phyloP scores from a whole-genome alignment of 2,797 vertebrate species.

The Helostoma temminkii region DNA sequence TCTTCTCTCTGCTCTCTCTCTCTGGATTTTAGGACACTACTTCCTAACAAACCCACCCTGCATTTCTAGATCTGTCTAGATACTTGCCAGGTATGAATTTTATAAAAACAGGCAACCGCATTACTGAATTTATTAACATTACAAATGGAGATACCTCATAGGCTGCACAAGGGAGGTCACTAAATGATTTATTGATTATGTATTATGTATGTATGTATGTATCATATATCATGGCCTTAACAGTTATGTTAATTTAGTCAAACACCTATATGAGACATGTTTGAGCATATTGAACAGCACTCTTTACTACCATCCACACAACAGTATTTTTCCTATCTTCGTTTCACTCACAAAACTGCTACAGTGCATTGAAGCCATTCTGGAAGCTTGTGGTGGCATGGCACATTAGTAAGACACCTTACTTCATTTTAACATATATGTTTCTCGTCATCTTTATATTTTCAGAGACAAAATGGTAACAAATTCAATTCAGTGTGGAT shows the following conservation, averaged over 20 bases:
- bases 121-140: background rate
- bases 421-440: background rate
- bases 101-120: background rate
- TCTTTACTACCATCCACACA: background rate
- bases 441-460: background rate
- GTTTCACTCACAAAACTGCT: background rate
- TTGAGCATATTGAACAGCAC: background rate
- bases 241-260: background rate
- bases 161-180: background rate
- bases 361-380: background rate
- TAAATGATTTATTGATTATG: background rate
- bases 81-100: slow-evolving; percentile 18
- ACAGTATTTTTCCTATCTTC: background rate
- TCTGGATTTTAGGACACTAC: slow-evolving; percentile 31
- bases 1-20: slow-evolving; percentile 38
- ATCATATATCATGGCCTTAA: slow-evolving; percentile 4
- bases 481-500: background rate
- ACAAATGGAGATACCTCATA: slow-evolving; percentile 13
- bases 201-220: slow-evolving; percentile 20
- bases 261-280: background rate
- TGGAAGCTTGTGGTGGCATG: background rate
- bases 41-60: slow-evolving; percentile 14
- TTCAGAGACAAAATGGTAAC: slow-evolving; percentile 8
- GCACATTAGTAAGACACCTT: background rate
- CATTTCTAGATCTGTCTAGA: slow-evolving; percentile 36